A percentile compares a stretch with the other conserved stretches of the same genome.
phyloP scores from a whole-genome alignment of 2,113 vertebrate genomes.

The Hylia prasina region DNA sequence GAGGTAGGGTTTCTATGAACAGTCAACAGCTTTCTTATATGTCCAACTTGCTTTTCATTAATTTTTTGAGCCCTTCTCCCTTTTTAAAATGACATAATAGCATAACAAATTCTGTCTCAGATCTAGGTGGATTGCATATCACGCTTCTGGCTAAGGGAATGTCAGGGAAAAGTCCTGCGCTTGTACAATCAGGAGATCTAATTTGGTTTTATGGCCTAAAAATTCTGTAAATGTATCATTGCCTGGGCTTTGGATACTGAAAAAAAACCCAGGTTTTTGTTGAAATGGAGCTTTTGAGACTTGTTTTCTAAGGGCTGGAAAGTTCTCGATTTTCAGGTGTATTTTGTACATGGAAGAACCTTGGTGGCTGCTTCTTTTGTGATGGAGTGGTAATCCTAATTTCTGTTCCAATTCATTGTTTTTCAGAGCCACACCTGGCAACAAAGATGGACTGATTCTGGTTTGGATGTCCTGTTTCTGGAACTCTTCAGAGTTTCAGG shows the following conservation, averaged over 20 bases:
- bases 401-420: neutral
- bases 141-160: neutral
- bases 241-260: neutral
- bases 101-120: neutral
- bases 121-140: neutral
- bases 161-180: neutral
- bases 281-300: neutral
- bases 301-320: neutral
- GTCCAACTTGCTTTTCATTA: neutral
- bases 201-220: neutral
- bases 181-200: neutral
- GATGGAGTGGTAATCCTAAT: neutral
- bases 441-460: neutral
- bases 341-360: neutral
- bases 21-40: neutral
- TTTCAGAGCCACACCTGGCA: neutral
- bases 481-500: neutral
- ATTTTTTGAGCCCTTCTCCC: neutral
- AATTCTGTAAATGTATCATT: neutral
- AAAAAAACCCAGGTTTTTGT: neutral
- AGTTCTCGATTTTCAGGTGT: neutral
- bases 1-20: neutral
- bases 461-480: neutral
- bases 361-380: neutral
- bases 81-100: neutral